Conservation (phyloP, 2,888 invertebrate genomes). For the Rotaria sp. region DNA sequence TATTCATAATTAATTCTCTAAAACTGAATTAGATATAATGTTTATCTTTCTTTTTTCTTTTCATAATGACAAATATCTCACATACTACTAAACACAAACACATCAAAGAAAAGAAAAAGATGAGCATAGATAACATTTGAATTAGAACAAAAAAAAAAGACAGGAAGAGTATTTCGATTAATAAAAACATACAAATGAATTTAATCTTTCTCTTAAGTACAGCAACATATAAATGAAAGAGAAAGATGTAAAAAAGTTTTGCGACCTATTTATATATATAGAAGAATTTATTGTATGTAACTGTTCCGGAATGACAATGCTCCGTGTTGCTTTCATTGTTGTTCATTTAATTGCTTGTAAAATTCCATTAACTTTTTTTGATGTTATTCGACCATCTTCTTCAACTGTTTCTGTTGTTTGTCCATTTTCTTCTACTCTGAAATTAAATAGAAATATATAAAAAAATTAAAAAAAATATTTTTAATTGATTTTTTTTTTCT, state of each 20-base stretch:
- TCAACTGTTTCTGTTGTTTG: slow-evolving; percentile 25
- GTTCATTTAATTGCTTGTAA: slow-evolving; percentile 7
- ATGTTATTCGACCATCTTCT: slow-evolving; percentile 13
- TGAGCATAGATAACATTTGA: background rate
- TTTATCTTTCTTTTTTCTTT: background rate
- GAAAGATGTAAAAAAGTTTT: background rate
- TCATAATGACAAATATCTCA: background rate
- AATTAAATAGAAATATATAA: background rate
- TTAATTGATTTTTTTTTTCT: background rate
- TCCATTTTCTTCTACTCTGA: slow-evolving; percentile 9
- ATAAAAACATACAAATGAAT: background rate
- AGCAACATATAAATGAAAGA: background rate
- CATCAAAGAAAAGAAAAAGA: background rate
- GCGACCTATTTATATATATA: too few relatives aligned
- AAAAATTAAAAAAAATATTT: background rate
- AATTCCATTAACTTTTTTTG: background rate
- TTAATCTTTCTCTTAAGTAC: background rate
- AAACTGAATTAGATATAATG: background rate
- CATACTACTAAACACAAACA: background rate
- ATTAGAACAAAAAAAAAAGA: background rate
- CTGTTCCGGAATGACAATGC: background rate
- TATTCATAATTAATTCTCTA: background rate
- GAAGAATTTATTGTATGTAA: too few relatives aligned
- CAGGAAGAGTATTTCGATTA: background rate
- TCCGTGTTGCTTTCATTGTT: background rate